Base-by-base conservation (phyloP, 2,888 invertebrate species). In the Lagria hirta region DNA sequence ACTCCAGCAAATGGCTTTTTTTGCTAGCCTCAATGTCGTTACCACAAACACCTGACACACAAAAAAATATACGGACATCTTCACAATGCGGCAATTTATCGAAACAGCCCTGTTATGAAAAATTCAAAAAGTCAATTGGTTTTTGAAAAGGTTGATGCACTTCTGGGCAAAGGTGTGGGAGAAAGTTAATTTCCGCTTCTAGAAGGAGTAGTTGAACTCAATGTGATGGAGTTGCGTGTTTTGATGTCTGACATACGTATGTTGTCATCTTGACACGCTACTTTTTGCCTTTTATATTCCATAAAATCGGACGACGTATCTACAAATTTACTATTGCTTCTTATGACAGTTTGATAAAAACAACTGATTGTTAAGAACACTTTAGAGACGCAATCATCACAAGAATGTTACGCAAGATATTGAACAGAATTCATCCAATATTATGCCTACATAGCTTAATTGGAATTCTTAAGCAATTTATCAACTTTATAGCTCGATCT, bases 1-100 rank as follows among this genome's bases (percentile, higher is more conserved):
- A 10, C 49, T 54, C 52, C 55, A 49, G 53, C 54, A 54, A 62
- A 62, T 58, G 59, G 52, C 52, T 57, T 55, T 61, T 64, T 63
- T 60, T 51, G 40, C 33, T n/a, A n/a, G n/a, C n/a, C n/a, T n/a
- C n/a, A n/a, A n/a, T n/a, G n/a, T n/a, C n/a, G n/a, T n/a, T n/a
- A n/a, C n/a, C n/a, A n/a, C n/a, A n/a, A n/a, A n/a, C n/a, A n/a
- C n/a, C n/a, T n/a, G n/a, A n/a, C n/a, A n/a, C n/a, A n/a, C n/a
- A n/a, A n/a, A n/a, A n/a, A n/a, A n/a, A n/a, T n/a, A n/a, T n/a
- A n/a, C n/a, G n/a, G n/a, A n/a, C n/a, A n/a, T n/a, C n/a, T n/a
- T n/a, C n/a, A n/a, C n/a, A n/a, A n/a, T n/a, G n/a, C n/a, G n/a
- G n/a, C n/a, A n/a, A n/a, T n/a, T n/a, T n/a, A n/a, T n/a, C n/a